phyloP scores from a whole-genome alignment of 1,140 invertebrate genomes.

The Coptotermes formosanus region DNA sequence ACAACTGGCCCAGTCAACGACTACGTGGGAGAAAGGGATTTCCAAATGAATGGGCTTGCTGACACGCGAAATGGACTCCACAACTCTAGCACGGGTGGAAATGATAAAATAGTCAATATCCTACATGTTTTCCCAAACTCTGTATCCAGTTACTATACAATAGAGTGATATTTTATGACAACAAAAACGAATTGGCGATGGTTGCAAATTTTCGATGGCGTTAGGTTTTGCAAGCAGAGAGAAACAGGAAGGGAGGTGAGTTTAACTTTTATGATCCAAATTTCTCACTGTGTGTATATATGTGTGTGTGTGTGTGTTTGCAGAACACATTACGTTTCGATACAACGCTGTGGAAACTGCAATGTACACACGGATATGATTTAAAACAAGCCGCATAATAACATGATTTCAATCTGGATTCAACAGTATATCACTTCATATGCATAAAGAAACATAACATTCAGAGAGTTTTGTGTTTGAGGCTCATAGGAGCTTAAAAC shows the following conservation, averaged over 20 bases:
- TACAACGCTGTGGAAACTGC: background rate
- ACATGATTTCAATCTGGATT: no score
- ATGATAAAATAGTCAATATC: slow-evolving; percentile 19
- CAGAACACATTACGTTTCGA: background rate
- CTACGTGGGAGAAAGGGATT: background rate
- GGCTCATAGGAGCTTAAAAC: no score
- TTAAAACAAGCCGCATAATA: no score
- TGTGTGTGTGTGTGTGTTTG: background rate
- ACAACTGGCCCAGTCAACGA: background rate
- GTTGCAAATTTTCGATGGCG: slow-evolving; percentile 15
- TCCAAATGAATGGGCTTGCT: slow-evolving; percentile 17
- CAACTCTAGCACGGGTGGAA: background rate
- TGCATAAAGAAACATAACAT: no score
- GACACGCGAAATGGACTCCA: slow-evolving; percentile 5
- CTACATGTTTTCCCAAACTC: background rate
- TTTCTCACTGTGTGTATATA: background rate
- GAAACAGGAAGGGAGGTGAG: background rate
- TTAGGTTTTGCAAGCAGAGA: background rate
- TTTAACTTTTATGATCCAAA: background rate
- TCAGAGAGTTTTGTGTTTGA: no score
- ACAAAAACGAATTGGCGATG: slow-evolving; percentile 17
- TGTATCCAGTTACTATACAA: background rate
- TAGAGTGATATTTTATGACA: slow-evolving; percentile 10
- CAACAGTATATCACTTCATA: no score
- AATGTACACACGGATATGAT: background rate